Evolutionary conservation across 2,888 invertebrate species (phyloP).

Genomic region (Quadroppia sp.): DNA sequence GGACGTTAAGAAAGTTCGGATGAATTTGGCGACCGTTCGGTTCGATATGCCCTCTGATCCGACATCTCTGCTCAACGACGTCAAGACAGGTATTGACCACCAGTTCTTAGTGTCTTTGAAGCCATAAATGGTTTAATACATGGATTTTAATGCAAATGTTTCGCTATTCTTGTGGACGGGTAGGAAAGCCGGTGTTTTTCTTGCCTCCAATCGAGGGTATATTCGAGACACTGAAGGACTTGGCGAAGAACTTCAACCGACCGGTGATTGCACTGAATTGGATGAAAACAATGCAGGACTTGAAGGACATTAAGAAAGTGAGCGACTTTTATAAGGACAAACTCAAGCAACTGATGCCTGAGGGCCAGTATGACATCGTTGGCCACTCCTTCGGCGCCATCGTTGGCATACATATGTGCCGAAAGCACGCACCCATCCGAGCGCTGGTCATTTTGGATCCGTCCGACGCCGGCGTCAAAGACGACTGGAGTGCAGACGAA

Average conservation of each 20-base stretch:
- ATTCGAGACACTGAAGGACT: constrained; percentile 64
- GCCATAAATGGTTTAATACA: too few species aligned
- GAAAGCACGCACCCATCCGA: constrained; percentile 24
- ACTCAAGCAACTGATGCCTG: constrained; percentile 69
- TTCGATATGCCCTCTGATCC: constrained; percentile 67
- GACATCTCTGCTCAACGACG: constrained; percentile 62
- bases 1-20: constrained; percentile 33
- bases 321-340: constrained; percentile 54
- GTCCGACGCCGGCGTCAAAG: constrained; percentile 35
- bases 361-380: constrained; percentile 78
- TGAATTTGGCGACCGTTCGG: constrained; percentile 20
- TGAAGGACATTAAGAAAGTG: constrained; percentile 41
- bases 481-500: constrained; percentile 24
- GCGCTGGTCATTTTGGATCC: constrained; percentile 23
- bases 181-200: constrained; percentile 55
- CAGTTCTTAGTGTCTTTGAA: too few species aligned
- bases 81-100: constrained; percentile 31
- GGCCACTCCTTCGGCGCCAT: constrained; percentile 96
- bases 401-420: constrained; percentile 58
- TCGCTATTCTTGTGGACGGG: too few species aligned
- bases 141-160: too few species aligned
- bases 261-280: constrained; percentile 88
- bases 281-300: constrained; percentile 54
- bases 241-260: constrained; percentile 65
- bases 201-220: constrained; percentile 87